Conservation (phyloP, 2,888 invertebrate species). For the Perdita meconis region DNA sequence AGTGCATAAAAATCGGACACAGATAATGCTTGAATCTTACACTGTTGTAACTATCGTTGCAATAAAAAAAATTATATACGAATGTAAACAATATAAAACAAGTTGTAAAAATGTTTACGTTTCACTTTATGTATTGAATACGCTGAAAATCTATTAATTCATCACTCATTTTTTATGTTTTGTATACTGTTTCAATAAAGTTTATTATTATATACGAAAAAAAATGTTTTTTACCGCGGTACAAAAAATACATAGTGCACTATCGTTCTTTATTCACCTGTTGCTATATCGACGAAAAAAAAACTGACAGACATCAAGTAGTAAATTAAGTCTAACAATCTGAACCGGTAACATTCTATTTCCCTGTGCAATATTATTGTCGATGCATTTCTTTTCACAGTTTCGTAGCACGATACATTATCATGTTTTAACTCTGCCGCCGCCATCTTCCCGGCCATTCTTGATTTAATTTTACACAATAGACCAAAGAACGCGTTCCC, state of each 20-base stretch:
- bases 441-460: constrained; percentile 74
- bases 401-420: constrained; percentile 65
- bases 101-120: not conserved
- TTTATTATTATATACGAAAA: constrained; percentile 1
- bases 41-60: not conserved
- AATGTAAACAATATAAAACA: constrained; percentile 9
- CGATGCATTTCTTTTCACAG: constrained; percentile 62
- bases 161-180: not conserved
- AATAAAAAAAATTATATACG: not conserved
- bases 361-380: constrained; percentile 62
- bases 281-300: constrained; percentile 86
- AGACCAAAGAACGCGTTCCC: constrained; percentile 40
- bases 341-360: constrained; percentile 70
- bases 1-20: not conserved
- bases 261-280: constrained; percentile 84
- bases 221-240: constrained; percentile 13
- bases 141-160: constrained; percentile 3
- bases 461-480: constrained; percentile 52
- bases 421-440: constrained; percentile 73
- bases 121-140: not conserved
- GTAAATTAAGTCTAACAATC: constrained; percentile 70
- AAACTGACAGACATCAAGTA: constrained; percentile 86
- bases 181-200: not conserved
- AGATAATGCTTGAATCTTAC: not conserved
- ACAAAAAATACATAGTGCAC: constrained; percentile 18